Base-by-base conservation (phyloP, 1,140 invertebrate genomes). In the Lanistes nyassanus region DNA sequence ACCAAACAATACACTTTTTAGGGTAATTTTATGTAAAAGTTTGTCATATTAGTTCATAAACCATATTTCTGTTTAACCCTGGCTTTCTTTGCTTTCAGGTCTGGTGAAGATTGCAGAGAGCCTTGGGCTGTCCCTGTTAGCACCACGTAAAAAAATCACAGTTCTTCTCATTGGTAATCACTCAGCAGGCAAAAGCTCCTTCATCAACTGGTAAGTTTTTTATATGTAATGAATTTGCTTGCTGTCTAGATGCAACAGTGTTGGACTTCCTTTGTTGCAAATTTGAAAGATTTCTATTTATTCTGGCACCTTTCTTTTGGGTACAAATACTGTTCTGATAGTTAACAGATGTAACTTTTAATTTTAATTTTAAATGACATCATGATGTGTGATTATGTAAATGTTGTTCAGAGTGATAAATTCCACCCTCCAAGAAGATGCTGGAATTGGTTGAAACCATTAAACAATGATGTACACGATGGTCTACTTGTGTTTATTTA, bases 151-250 rank as follows among this genome's bases (percentile, higher is more conserved):
- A 77, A 93, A 93, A 84, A 91, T 93, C 60, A 91, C 89, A 47
- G 90, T 93, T 36, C 84, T 92, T 19, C 81, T 93, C 7, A 91
- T 93, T 78, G 92, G 92, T 3, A 93, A 93, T 82, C 92, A 93
- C 83, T 93, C 92, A 31, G 92, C 92, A 68, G 92, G 92, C 19
- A 93, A 93, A 85, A 92, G 91, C 67, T 92, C 91, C 2, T 93
- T 93, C 81, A 92, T 93, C 65, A 93, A 93, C 80, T 93, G 92
- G 92, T 92, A 87, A 89, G 85, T 82, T 31, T 13, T n/a, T 47
- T 47, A 31, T 56, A 55, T 51, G n/a, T n/a, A n/a, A n/a, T n/a
- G n/a, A n/a, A n/a, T n/a, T n/a, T 67, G 31, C 37, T 16, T 23
- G 11, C 51, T 6, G n/a, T 55, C 13, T 55, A 55, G 53, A 55